Evolutionary conservation across 2,113 vertebrate genomes (phyloP).

Genomic region (Verasper variegatus): DNA sequence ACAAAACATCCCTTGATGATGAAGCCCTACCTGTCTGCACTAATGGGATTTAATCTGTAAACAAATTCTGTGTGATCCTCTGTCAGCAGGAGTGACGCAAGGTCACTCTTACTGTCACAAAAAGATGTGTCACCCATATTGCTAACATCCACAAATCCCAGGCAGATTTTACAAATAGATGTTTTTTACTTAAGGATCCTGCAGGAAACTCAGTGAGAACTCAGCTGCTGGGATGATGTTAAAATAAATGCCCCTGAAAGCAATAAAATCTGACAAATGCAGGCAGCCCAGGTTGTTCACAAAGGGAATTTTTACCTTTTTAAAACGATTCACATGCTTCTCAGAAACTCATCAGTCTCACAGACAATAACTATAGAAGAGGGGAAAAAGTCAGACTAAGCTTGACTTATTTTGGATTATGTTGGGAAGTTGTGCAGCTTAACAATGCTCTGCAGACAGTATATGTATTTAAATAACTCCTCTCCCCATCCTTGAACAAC

Average conservation of each 20-base stretch:
- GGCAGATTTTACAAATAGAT: background rate
- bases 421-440: background rate
- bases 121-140: background rate
- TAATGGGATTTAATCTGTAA: background rate
- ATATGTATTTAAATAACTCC: background rate
- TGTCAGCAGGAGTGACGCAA: slow-evolving; percentile 15
- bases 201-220: no score
- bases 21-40: slow-evolving; percentile 26
- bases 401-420: slow-evolving; percentile 18
- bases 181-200: slow-evolving; percentile 10
- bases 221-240: background rate
- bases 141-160: slow-evolving; percentile 11
- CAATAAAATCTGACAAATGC: slow-evolving; percentile 25
- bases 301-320: background rate
- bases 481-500: slow-evolving; percentile 1
- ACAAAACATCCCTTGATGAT: slow-evolving; percentile 33
- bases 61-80: slow-evolving; percentile 11
- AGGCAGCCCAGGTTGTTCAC: background rate
- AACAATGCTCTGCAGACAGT: background rate
- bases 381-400: background rate
- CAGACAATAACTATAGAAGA: background rate
- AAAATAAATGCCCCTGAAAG: slow-evolving; percentile 26
- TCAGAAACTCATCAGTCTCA: slow-evolving; percentile 15
- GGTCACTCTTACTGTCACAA: slow-evolving; percentile 29
- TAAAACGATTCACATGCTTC: slow-evolving; percentile 5